Evolutionary conservation across 1,140 invertebrate species (phyloP).

Genomic region (Hesperophylax magnus): DNA sequence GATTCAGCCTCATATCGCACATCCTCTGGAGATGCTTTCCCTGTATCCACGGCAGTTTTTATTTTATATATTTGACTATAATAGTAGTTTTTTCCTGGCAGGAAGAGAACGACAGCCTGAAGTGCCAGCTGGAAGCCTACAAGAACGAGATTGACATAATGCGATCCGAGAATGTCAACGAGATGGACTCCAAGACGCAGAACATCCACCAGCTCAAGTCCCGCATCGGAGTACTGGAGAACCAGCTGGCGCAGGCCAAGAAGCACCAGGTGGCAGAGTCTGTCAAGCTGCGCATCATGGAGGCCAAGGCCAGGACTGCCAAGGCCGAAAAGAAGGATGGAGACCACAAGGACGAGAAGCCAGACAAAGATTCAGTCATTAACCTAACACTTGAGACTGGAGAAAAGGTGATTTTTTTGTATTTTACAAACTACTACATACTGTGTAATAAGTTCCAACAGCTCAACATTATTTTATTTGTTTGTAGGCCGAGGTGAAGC

Average conservation of each 20-base stretch:
- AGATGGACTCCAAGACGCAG: constrained; percentile 68
- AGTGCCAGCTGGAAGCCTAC: constrained; percentile 94
- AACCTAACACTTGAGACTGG: not conserved
- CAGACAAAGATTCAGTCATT: not conserved
- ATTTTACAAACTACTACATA: not conserved
- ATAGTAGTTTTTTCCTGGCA: constrained; percentile 59
- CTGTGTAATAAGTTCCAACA: no score
- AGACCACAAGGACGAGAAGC: constrained; percentile 59
- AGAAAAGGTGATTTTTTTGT: constrained; percentile 18
- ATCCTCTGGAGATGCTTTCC: no score
- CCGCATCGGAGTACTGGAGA: constrained; percentile 73
- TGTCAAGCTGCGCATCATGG: constrained; percentile 70
- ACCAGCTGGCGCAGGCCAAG: constrained; percentile 69
- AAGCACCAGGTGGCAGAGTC: constrained; percentile 48
- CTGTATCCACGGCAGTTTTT: no score
- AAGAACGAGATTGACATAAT: constrained; percentile 89
- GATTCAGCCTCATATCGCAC: no score
- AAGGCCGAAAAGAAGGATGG: constrained; percentile 66
- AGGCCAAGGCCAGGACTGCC: constrained; percentile 77
- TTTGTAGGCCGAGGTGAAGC: constrained; percentile 40
- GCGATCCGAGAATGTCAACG: constrained; percentile 74
- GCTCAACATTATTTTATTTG: not conserved
- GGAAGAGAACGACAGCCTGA: constrained; percentile 92
- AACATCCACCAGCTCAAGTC: constrained; percentile 66
- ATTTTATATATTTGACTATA: no score